Evolutionary conservation across 1,140 invertebrate genomes (phyloP), one percentile per base, ranked within the genome.

Genomic region (Himalopsyche phryganea): DNA sequence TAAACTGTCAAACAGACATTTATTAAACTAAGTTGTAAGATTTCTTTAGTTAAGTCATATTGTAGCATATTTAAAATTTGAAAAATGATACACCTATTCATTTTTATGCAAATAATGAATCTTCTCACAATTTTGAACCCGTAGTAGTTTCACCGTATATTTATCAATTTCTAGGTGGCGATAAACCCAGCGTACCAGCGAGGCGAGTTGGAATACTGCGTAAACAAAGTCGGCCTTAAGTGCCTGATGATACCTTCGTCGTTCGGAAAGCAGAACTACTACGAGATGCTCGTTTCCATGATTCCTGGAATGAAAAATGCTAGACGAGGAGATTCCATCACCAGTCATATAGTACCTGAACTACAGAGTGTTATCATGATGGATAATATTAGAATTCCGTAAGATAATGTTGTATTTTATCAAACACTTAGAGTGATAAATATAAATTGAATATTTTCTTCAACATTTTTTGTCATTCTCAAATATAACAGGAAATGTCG

Each of bases 121-220:
- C n/a, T n/a, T n/a, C n/a, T n/a, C n/a, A n/a, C n/a, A n/a, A n/a
- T n/a, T n/a, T n/a, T n/a, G n/a, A n/a, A n/a, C n/a, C n/a, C n/a
- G n/a, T n/a, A n/a, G n/a, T n/a, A n/a, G n/a, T n/a, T n/a, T n/a
- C n/a, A n/a, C n/a, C n/a, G n/a, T n/a, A n/a, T n/a, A n/a, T n/a
- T n/a, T n/a, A n/a, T n/a, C n/a, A 13, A 5, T 13, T 14, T 13
- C 18, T n/a, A 89, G 86, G 86, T 92, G 6, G 85, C 86, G 42
- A 82, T 96, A 6, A 98, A 98, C 74, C 93, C 94, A 0, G 79
- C 82, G 0, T 96, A 91, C 67, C 83, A 88, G 68, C 76, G 81
- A 7, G 66, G 75, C 10, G 95, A 98, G 70, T 55, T 97, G 0
- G 80, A 85, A 49, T 94, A 89, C 68, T 88, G 86, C 42, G 67